These are phyloP conservation scores for Propithecus perrieri DNA, from an alignment of 2,797 vertebrate species.

Conservation along the genomic window DNA sequence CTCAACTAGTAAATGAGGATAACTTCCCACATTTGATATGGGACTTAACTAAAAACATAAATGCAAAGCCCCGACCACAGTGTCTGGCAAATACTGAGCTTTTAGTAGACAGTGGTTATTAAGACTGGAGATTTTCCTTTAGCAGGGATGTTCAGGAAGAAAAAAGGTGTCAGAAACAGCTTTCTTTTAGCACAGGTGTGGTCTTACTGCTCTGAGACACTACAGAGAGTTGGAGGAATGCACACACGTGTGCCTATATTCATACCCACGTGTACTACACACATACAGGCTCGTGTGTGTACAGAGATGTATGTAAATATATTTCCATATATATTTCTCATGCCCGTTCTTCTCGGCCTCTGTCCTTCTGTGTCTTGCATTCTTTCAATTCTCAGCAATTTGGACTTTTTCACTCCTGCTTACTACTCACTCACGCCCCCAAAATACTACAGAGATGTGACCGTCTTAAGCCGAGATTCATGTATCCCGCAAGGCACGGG, in stretches of 20 bases:
- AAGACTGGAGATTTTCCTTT: background rate
- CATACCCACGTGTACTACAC: background rate
- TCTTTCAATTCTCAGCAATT: background rate
- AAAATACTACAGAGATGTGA: background rate
- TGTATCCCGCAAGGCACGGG: background rate
- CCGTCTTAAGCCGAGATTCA: background rate
- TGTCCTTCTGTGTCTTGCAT: background rate
- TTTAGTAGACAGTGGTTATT: background rate
- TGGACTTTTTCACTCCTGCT: background rate
- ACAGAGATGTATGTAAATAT: too few relatives aligned
- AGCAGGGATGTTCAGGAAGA: background rate
- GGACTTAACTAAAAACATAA: background rate
- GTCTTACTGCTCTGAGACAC: too few relatives aligned
- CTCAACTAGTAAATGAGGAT: background rate
- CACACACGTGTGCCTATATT: background rate
- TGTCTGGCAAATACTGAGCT: too few relatives aligned
- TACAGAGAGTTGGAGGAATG: too few relatives aligned
- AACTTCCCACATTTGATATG: accelerated
- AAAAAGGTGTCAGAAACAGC: background rate
- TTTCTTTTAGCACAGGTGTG: background rate
- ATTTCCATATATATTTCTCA: background rate
- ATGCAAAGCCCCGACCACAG: too few relatives aligned
- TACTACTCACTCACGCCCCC: background rate
- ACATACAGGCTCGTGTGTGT: background rate
- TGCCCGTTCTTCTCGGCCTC: background rate